Conservation (phyloP, 2,888 invertebrate species). For the Dorcus hopei region DNA sequence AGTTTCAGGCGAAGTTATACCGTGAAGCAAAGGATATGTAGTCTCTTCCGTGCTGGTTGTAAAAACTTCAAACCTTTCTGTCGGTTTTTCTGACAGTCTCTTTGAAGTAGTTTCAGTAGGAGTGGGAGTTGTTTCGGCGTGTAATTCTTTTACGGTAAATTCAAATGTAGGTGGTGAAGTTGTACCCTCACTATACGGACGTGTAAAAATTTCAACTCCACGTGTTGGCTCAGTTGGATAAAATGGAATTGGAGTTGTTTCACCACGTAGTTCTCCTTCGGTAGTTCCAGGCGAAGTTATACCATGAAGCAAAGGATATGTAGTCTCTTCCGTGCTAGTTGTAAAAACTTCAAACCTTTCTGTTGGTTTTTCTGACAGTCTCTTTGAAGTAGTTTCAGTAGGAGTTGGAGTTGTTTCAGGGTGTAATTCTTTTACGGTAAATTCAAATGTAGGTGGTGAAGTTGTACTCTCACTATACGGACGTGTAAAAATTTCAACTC, state of each 20-base stretch:
- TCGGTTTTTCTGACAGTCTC: constrained; percentile 19
- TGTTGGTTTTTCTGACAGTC: constrained; percentile 19
- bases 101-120: constrained; percentile 4
- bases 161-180: no score
- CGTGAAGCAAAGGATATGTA: background rate
- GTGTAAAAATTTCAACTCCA: no score
- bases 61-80: constrained; percentile 10
- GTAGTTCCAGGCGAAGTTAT: no score
- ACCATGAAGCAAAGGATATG: background rate
- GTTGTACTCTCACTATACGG: background rate
- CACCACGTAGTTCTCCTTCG: no score
- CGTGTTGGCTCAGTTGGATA: background rate
- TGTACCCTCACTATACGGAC: no score
- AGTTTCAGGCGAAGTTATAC: no score
- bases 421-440: no score
- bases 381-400: constrained; percentile 6
- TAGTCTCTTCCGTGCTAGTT: constrained; percentile 2
- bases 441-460: no score
- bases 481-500: constrained; percentile 9
- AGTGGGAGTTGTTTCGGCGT: no score
- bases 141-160: no score
- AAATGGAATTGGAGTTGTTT: background rate
- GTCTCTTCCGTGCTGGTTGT: background rate
- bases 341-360: constrained; percentile 9
- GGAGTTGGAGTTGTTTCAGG: background rate